Conservation (phyloP, 2,797 vertebrate species). For the Poeciliopsis turneri region DNA sequence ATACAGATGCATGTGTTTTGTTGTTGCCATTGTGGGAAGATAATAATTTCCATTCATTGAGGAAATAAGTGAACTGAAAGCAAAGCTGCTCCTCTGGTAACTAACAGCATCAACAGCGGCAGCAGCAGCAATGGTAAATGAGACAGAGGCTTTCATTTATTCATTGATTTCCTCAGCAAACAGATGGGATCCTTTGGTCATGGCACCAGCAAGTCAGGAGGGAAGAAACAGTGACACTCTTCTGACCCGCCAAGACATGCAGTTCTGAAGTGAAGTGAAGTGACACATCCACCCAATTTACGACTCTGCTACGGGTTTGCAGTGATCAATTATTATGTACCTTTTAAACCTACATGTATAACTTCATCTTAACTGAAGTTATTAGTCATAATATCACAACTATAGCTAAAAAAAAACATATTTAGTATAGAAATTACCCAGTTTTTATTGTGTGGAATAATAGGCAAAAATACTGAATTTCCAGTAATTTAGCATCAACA, state of each 20-base stretch:
- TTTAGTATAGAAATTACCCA: neutral
- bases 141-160: constrained; percentile 54
- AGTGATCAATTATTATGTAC: constrained; percentile 13
- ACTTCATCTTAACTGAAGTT: neutral
- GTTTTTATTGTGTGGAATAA: neutral
- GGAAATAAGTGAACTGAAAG: constrained; percentile 44
- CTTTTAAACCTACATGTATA: constrained; percentile 5
- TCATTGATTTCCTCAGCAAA: constrained; percentile 59
- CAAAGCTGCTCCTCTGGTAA: constrained; percentile 50
- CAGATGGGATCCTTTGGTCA: constrained; percentile 36
- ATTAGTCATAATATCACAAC: neutral
- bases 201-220: constrained; percentile 18
- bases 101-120: constrained; percentile 28
- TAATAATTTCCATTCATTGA: constrained; percentile 38
- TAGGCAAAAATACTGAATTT: neutral
- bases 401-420: neutral
- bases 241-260: constrained; percentile 12
- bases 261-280: constrained; percentile 20
- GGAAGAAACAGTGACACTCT: constrained; percentile 26
- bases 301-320: neutral
- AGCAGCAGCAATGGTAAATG: constrained; percentile 44
- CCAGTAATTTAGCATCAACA: neutral
- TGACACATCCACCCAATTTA: neutral
- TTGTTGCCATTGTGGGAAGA: constrained; percentile 8
- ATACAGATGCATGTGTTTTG: constrained; percentile 4